Evolutionary conservation across 2,113 vertebrate species (phyloP).

Genomic region (Tachycineta bicolor): DNA sequence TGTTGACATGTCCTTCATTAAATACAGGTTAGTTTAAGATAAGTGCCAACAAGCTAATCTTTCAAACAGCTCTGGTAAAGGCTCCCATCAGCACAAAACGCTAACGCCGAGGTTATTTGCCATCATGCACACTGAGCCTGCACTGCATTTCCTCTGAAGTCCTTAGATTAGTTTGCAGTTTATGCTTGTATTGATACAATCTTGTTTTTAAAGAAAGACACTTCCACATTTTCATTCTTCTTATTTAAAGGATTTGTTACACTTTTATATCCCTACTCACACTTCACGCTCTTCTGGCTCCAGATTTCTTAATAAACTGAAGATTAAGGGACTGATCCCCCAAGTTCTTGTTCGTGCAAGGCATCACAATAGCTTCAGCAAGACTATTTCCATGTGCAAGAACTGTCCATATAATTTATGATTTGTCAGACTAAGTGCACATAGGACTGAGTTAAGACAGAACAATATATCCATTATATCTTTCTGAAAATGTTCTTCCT

Average conservation of each 20-base stretch:
- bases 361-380: background rate
- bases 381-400: background rate
- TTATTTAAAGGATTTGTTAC: constrained; percentile 69
- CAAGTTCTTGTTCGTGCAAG: background rate
- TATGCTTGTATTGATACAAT: constrained; percentile 42
- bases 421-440: background rate
- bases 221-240: constrained; percentile 62
- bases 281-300: constrained; percentile 48
- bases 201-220: constrained; percentile 52
- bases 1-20: constrained; percentile 23
- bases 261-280: constrained; percentile 46
- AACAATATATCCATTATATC: background rate
- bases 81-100: background rate
- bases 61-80: constrained; percentile 24
- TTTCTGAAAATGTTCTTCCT: background rate
- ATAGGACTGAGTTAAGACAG: background rate
- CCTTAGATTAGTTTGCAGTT: constrained; percentile 44
- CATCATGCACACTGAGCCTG: background rate
- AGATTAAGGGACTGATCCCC: constrained; percentile 64
- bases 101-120: constrained; percentile 9
- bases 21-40: background rate
- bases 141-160: constrained; percentile 7
- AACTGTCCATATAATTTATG: background rate
- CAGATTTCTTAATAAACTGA: constrained; percentile 58
- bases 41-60: constrained; percentile 19